Evolutionary conservation across 2,113 vertebrate species (phyloP).

Genomic region (Nycticebus coucang): DNA sequence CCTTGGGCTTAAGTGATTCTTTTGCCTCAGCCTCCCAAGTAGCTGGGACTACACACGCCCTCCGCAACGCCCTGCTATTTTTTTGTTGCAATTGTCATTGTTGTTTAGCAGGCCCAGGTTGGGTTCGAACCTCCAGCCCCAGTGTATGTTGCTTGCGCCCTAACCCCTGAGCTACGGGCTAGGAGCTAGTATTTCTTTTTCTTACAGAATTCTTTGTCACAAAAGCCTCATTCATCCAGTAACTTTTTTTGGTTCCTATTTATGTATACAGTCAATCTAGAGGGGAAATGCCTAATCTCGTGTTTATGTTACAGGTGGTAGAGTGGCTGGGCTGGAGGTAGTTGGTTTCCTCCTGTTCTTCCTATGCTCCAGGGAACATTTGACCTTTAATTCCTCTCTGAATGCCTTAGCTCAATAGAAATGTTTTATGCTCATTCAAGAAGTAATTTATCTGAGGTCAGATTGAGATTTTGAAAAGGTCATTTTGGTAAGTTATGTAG

Average conservation of each 20-base stretch:
- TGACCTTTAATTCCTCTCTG: conserved; percentile 13
- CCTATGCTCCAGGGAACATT: background rate
- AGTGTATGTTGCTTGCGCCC: too few relatives aligned
- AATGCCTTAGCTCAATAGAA: background rate
- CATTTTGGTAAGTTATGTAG: background rate
- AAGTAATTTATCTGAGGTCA: conserved; percentile 34
- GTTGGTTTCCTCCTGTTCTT: background rate
- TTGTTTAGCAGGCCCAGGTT: too few relatives aligned
- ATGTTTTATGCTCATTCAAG: background rate
- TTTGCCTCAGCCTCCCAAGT: too few relatives aligned
- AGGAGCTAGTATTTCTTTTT: background rate
- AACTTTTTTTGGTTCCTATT: background rate
- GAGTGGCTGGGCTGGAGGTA: background rate
- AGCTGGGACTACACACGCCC: too few relatives aligned
- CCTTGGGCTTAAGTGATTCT: too few relatives aligned
- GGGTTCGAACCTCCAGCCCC: too few relatives aligned
- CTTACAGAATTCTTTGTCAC: background rate
- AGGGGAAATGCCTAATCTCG: background rate
- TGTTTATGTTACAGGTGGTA: background rate
- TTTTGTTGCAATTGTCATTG: too few relatives aligned
- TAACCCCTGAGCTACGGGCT: too few relatives aligned
- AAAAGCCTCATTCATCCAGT: background rate
- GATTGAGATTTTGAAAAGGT: conserved; percentile 44
- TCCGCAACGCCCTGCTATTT: too few relatives aligned
- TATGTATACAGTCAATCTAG: background rate